phyloP scores from a whole-genome alignment of 1,140 invertebrate species.

The Cherax quadricarinatus region DNA sequence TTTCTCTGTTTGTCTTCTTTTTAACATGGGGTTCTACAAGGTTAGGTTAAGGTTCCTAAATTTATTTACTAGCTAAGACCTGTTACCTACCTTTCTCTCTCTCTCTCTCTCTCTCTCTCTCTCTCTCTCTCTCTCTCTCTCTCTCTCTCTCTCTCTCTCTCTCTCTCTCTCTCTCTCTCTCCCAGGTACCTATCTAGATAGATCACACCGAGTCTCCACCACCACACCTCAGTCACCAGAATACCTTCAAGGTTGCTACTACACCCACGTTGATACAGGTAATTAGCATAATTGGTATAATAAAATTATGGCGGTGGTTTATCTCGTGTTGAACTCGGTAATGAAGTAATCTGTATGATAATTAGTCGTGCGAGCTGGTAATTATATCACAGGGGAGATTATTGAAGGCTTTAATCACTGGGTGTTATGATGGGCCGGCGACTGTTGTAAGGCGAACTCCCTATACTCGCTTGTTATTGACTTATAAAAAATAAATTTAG shows the following conservation, averaged over 20 bases:
- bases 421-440: neutral
- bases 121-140: too few relatives aligned
- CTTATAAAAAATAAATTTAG: too few relatives aligned
- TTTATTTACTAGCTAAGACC: too few relatives aligned
- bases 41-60: too few relatives aligned
- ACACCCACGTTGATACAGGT: neutral
- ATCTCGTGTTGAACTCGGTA: conserved; percentile 23
- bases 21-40: too few relatives aligned
- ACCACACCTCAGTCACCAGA: neutral
- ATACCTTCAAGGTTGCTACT: neutral
- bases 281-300: conserved; percentile 45
- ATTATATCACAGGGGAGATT: conserved; percentile 34
- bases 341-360: conserved; percentile 48
- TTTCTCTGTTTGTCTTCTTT: too few relatives aligned
- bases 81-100: too few relatives aligned
- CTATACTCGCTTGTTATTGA: too few relatives aligned
- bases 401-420: neutral
- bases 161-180: neutral
- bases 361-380: conserved; percentile 1
- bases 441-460: neutral
- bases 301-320: conserved; percentile 41
- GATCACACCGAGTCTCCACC: neutral
- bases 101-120: too few relatives aligned
- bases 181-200: neutral
- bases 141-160: too few relatives aligned